A percentile compares a stretch with the other conserved stretches of the same genome.
Conservation (phyloP, 2,888 invertebrate species). For the Entomobrya multifasciata region DNA sequence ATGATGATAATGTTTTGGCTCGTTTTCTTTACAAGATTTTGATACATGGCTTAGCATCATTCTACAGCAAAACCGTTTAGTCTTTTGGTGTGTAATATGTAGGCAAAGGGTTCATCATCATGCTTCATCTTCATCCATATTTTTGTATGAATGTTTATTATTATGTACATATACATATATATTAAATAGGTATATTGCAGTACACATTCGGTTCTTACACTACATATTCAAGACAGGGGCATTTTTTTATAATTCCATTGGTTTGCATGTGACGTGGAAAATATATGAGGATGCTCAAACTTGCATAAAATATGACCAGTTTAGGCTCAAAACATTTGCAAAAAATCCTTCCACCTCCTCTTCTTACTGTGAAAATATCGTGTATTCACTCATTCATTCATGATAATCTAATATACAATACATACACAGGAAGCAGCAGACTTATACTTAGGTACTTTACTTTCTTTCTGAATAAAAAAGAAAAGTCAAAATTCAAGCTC, state of each 20-base stretch:
- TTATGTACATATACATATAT: neutral
- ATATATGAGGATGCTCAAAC: conserved; percentile 47
- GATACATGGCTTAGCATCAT: conserved; percentile 37
- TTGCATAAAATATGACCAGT: conserved; percentile 63
- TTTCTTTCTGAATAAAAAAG: neutral
- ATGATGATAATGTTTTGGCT: conserved; percentile 48
- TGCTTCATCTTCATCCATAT: conserved; percentile 44
- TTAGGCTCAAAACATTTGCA: conserved; percentile 50
- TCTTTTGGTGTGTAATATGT: neutral
- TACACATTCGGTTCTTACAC: neutral
- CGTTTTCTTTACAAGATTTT: conserved; percentile 53
- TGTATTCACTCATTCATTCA: conserved; percentile 42
- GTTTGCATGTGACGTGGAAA: conserved; percentile 58
- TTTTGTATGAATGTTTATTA: conserved; percentile 10
- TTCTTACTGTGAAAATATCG: neutral
- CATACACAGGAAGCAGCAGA: conserved; percentile 10
- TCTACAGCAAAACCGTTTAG: neutral
- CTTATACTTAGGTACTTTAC: neutral
- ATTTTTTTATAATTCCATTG: conserved; percentile 57
- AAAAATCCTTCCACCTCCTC: neutral
- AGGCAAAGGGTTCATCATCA: conserved; percentile 1
- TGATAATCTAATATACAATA: neutral
- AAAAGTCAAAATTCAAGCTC: neutral
- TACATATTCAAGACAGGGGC: conserved; percentile 20
- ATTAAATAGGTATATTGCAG: neutral